These are phyloP conservation scores for Eupleurogrammus muticus DNA, from an alignment of 2,797 vertebrate species.

Conservation along the genomic window DNA sequence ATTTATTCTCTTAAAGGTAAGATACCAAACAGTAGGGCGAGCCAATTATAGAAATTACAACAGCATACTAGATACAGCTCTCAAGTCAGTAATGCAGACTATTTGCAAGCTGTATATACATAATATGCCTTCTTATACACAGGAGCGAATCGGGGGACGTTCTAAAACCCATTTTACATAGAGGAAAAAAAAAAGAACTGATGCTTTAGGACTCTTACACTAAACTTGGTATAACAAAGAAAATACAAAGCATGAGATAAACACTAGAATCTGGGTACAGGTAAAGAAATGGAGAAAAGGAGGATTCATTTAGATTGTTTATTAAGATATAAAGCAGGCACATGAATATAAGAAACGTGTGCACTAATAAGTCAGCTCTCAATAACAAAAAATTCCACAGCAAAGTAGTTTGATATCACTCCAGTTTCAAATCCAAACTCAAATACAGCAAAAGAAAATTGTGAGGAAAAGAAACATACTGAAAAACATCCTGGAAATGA, in stretches of 20 bases:
- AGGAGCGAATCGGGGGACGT: neutral
- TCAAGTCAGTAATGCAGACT: constrained; percentile 31
- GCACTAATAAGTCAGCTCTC: constrained; percentile 72
- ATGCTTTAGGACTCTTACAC: neutral
- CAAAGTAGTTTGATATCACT: constrained; percentile 71
- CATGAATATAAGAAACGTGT: constrained; percentile 71
- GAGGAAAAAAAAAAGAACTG: constrained; percentile 4
- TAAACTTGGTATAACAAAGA: constrained; percentile 5
- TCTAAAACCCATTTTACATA: constrained; percentile 18
- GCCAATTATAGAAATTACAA: constrained; percentile 34
- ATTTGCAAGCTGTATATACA: constrained; percentile 5
- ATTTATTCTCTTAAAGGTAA: constrained; percentile 12
- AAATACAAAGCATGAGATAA: constrained; percentile 4
- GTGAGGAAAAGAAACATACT: constrained; percentile 1
- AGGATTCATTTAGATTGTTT: constrained; percentile 65
- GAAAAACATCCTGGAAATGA: constrained; percentile 19
- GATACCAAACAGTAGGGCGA: constrained; percentile 19
- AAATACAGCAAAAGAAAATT: constrained; percentile 55
- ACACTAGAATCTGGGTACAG: neutral
- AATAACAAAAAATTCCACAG: constrained; percentile 72
- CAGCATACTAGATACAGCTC: constrained; percentile 14
- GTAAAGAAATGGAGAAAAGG: neutral
- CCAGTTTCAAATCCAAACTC: constrained; percentile 59
- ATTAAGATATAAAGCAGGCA: constrained; percentile 80
- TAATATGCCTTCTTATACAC: constrained; percentile 38